Conservation (phyloP, 1,140 invertebrate genomes). For the Uloborus diversus region DNA sequence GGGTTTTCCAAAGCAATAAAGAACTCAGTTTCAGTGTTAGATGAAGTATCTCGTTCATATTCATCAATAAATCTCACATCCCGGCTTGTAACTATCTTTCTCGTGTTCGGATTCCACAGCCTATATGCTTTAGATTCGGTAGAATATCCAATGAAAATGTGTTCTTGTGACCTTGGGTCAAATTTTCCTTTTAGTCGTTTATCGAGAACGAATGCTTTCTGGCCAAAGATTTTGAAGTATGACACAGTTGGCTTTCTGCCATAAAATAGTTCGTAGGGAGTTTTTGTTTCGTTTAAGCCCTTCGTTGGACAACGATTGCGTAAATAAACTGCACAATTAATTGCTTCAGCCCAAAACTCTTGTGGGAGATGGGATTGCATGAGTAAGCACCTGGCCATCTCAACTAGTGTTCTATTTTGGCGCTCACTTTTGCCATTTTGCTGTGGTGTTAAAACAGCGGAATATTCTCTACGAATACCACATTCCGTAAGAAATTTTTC, state of each 20-base stretch:
- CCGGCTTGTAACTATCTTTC: not conserved
- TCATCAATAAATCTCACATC: not conserved
- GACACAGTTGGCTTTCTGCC: conserved; percentile 3
- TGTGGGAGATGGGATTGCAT: conserved; percentile 56
- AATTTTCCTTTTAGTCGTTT: conserved; percentile 3
- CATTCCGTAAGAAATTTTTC: not conserved
- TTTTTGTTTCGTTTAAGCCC: not conserved
- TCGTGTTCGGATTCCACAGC: not conserved
- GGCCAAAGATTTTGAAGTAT: conserved; percentile 1
- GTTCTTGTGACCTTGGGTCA: not conserved
- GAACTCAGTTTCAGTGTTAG: no score
- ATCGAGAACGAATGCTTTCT: not conserved
- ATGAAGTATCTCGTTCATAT: not conserved
- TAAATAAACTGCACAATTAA: conserved; percentile 2
- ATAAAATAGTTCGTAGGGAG: not conserved
- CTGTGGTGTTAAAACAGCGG: conserved; percentile 56
- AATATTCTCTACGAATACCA: not conserved
- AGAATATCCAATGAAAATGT: not conserved
- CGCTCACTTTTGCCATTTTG: conserved; percentile 61
- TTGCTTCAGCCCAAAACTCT: conserved; percentile 59
- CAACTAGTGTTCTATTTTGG: conserved; percentile 65
- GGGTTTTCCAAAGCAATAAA: no score
- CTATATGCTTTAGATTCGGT: not conserved
- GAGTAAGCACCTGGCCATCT: conserved; percentile 56
- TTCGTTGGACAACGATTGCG: not conserved